Evolutionary conservation across 1,140 invertebrate species (phyloP).

Genomic region (Macrobrachium rosenbergii): DNA sequence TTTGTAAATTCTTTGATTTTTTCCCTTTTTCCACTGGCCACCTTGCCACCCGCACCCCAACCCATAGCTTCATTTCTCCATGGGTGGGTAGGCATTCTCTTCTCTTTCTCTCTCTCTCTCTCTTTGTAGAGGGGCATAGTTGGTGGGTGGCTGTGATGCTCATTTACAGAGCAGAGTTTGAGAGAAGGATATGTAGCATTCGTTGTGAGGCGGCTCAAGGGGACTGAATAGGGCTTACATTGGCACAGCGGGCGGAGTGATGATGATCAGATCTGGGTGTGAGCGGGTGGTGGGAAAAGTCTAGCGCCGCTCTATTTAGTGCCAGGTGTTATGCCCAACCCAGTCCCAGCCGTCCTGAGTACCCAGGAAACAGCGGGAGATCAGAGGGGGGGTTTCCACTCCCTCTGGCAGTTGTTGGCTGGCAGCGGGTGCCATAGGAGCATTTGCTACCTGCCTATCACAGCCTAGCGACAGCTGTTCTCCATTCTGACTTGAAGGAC

Average conservation of each 20-base stretch:
- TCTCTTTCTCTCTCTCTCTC: too few relatives aligned
- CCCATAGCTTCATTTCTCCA: constrained; percentile 13
- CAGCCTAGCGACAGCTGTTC: constrained; percentile 65
- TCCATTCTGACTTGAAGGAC: constrained; percentile 62
- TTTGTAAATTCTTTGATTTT: too few relatives aligned
- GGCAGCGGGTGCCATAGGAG: constrained; percentile 27
- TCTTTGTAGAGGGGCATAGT: constrained; percentile 40
- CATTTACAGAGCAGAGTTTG: constrained; percentile 27
- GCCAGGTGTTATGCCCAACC: constrained; percentile 35
- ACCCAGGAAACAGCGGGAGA: constrained; percentile 59
- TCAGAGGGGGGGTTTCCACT: constrained; percentile 40
- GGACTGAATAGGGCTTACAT: constrained; percentile 42
- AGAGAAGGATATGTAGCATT: constrained; percentile 62
- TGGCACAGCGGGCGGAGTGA: constrained; percentile 35
- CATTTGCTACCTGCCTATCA: constrained; percentile 57
- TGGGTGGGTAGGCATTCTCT: constrained; percentile 31
- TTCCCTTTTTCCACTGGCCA: constrained; percentile 31
- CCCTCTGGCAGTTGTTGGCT: constrained; percentile 60
- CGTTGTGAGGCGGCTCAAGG: constrained; percentile 52
- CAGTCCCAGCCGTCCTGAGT: constrained; percentile 49
- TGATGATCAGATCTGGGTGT: constrained; percentile 40
- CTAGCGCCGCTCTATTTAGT: constrained; percentile 29
- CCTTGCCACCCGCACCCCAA: constrained; percentile 50
- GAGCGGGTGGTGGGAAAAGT: constrained; percentile 26
- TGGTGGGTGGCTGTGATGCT: constrained; percentile 60